These are phyloP conservation scores for Drosophila pegasa DNA, from an alignment of 2,888 invertebrate genomes.

Conservation along the genomic window DNA sequence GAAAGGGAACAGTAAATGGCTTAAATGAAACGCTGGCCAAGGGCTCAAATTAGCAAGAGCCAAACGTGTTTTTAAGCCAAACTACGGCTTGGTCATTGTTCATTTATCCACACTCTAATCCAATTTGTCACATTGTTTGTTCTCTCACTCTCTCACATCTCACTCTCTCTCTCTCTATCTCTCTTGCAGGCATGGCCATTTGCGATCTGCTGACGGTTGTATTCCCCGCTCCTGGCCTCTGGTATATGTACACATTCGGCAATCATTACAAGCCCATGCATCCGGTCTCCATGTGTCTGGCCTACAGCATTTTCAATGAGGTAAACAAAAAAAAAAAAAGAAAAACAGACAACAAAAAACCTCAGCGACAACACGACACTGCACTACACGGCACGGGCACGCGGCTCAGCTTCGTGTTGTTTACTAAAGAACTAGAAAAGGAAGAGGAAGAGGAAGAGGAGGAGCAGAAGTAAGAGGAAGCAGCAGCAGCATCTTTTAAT, in stretches of 20 bases:
- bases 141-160: neutral
- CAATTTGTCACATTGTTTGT: slow-evolving; percentile 47
- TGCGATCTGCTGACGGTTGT: slow-evolving; percentile 97
- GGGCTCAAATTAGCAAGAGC: slow-evolving; percentile 5
- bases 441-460: slow-evolving; percentile 4
- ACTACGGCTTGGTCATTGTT: slow-evolving; percentile 28
- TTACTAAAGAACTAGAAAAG: neutral
- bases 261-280: slow-evolving; percentile 93
- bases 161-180: slow-evolving; percentile 13
- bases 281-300: slow-evolving; percentile 91
- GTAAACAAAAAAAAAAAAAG: slow-evolving; percentile 84
- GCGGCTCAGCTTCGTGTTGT: slow-evolving; percentile 10
- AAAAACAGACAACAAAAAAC: slow-evolving; percentile 6
- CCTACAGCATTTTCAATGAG: slow-evolving; percentile 92
- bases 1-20: neutral
- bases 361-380: slow-evolving; percentile 10
- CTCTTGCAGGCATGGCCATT: slow-evolving; percentile 91
- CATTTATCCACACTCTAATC: slow-evolving; percentile 36
- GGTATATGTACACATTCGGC: slow-evolving; percentile 96
- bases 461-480: neutral
- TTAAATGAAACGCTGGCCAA: neutral
- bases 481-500: slow-evolving; percentile 36
- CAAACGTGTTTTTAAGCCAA: slow-evolving; percentile 44
- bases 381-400: slow-evolving; percentile 6
- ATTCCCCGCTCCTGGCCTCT: slow-evolving; percentile 95